Conservation (phyloP, 2,888 invertebrate species). For the Cephus nigrinus region DNA sequence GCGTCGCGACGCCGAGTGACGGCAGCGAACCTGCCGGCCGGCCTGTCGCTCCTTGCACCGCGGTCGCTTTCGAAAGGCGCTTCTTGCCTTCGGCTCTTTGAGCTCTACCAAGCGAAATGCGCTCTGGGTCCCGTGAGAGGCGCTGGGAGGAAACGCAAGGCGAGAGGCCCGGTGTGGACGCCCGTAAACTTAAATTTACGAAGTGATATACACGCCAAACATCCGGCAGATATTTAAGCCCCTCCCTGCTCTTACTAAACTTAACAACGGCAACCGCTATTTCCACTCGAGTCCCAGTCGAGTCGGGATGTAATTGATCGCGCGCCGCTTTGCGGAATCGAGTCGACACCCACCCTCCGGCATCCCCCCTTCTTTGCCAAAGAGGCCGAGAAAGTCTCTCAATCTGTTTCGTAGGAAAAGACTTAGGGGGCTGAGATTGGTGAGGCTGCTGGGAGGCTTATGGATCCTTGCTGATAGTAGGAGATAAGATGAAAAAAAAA, state of each 20-base stretch:
- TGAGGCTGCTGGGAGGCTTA: background rate
- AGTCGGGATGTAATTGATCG: background rate
- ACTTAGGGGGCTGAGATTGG: background rate
- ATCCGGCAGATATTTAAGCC: slow-evolving; percentile 64
- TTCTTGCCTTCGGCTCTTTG: background rate
- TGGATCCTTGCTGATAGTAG: background rate
- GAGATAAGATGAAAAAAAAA: background rate
- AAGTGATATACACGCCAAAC: slow-evolving; percentile 64
- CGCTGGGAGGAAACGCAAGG: slow-evolving; percentile 10
- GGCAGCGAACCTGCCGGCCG: no score
- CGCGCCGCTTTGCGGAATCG: background rate
- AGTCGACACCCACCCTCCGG: background rate
- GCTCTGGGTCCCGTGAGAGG: slow-evolving; percentile 9
- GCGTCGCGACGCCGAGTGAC: no score
- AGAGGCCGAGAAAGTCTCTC: background rate
- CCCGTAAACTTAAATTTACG: slow-evolving; percentile 63
- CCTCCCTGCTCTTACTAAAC: slow-evolving; percentile 44
- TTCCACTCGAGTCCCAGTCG: slow-evolving; percentile 33
- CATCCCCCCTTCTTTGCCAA: background rate
- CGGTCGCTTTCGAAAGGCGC: background rate
- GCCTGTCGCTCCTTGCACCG: no score
- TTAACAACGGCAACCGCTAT: slow-evolving; percentile 54
- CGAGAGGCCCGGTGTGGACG: slow-evolving; percentile 34
- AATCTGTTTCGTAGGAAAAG: background rate
- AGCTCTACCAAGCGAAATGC: slow-evolving; percentile 15